Evolutionary conservation across 2,888 invertebrate species (phyloP).

Genomic region (Lycia hirtaria): DNA sequence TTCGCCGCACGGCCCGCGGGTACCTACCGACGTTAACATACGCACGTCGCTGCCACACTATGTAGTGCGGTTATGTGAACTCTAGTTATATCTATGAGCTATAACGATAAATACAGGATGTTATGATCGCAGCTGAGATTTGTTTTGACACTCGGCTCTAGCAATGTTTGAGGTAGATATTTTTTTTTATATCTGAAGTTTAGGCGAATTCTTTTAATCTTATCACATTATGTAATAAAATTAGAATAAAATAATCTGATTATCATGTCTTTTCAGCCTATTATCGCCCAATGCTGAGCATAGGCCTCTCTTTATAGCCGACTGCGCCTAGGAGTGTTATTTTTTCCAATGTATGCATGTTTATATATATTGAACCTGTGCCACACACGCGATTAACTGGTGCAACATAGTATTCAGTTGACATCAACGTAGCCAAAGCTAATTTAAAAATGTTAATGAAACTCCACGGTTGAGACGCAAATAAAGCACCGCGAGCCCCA

Average conservation of each 20-base stretch:
- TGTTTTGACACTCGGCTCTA: neutral
- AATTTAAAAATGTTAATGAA: constrained; percentile 10
- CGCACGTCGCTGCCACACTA: neutral
- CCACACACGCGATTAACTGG: neutral
- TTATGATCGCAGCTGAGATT: neutral
- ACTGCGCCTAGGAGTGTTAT: too few relatives aligned
- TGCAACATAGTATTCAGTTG: neutral
- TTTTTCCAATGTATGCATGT: too few relatives aligned
- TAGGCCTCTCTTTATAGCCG: too few relatives aligned
- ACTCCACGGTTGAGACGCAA: neutral
- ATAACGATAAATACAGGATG: neutral
- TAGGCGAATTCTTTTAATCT: neutral
- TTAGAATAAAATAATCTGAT: too few relatives aligned
- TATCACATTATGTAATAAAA: too few relatives aligned
- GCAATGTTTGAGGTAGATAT: too few relatives aligned
- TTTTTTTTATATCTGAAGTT: too few relatives aligned
- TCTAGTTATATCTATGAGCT: too few relatives aligned
- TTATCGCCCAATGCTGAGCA: too few relatives aligned
- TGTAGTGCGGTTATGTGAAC: too few relatives aligned
- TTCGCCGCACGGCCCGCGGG: constrained; percentile 45
- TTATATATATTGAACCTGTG: too few relatives aligned
- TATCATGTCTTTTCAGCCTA: too few relatives aligned
- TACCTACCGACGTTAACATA: neutral
- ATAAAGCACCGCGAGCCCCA: neutral
- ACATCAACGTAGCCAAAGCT: neutral